Conservation (phyloP, 1,140 invertebrate genomes). For the Zelostemma sp. region DNA sequence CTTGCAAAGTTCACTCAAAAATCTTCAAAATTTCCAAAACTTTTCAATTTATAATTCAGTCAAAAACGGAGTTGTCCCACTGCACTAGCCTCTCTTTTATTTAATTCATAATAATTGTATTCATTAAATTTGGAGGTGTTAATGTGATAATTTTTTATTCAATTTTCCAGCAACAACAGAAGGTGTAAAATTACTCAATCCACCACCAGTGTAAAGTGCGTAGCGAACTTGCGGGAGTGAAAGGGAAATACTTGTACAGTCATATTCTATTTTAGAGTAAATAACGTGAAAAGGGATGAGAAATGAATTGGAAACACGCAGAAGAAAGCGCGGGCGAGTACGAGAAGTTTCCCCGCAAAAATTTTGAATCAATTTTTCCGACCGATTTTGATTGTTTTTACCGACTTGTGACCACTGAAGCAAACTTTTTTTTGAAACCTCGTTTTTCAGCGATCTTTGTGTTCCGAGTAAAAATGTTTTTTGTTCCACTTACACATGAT, state of each 20-base stretch:
- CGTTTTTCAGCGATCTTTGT: background rate
- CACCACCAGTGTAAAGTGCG: constrained; percentile 10
- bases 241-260: constrained; percentile 45
- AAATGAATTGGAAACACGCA: constrained; percentile 7
- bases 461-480: background rate
- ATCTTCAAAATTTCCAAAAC: too few species aligned
- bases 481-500: background rate
- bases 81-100: too few species aligned
- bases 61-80: constrained; percentile 12
- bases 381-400: constrained; percentile 2
- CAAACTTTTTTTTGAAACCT: background rate
- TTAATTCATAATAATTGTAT: too few species aligned
- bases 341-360: background rate
- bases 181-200: constrained; percentile 10
- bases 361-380: background rate
- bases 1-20: too few species aligned
- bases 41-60: too few species aligned
- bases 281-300: constrained; percentile 22
- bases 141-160: constrained; percentile 4
- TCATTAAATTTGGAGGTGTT: constrained; percentile 21
- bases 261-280: constrained; percentile 39
- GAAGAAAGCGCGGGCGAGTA: background rate
- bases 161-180: constrained; percentile 17
- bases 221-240: constrained; percentile 17
- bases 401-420: background rate